phyloP scores from a whole-genome alignment of 30 jellyfish, hydroid and myxozoan species.

The Aurelia aurita complex sp. Pacific region DNA sequence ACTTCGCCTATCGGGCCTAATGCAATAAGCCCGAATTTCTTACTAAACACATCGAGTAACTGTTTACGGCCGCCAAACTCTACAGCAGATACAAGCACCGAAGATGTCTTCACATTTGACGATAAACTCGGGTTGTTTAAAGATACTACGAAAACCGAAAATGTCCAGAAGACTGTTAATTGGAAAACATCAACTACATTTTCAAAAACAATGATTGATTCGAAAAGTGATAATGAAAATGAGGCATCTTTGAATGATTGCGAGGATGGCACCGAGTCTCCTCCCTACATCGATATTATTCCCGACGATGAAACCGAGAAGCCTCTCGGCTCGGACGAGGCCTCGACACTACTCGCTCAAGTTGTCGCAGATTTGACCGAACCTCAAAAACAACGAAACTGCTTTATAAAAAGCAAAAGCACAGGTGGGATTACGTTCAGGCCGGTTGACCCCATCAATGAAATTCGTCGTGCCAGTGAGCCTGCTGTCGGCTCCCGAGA shows the following conservation, averaged over 20 bases:
- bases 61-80: neutral
- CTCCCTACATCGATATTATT: conserved; percentile 56
- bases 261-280: conserved; percentile 30
- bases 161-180: neutral
- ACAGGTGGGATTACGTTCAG: conserved; percentile 59
- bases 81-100: neutral
- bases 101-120: conserved; percentile 36
- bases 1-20: conserved; percentile 1
- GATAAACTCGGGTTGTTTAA: neutral
- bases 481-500: conserved; percentile 57
- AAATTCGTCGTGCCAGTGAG: conserved; percentile 58
- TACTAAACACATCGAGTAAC: neutral
- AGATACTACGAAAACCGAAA: neutral
- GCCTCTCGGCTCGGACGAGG: conserved; percentile 49
- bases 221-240: conserved; percentile 55
- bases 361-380: conserved; percentile 72
- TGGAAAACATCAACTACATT: conserved; percentile 62
- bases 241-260: conserved; percentile 15
- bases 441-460: conserved; percentile 31
- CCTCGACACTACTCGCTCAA: conserved; percentile 51
- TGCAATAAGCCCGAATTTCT: neutral
- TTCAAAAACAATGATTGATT: conserved; percentile 54
- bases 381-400: conserved; percentile 52
- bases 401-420: conserved; percentile 49
- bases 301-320: conserved; percentile 48